phyloP scores from a whole-genome alignment of 2,888 invertebrate genomes.

The Brachypalpus laphriformis region DNA sequence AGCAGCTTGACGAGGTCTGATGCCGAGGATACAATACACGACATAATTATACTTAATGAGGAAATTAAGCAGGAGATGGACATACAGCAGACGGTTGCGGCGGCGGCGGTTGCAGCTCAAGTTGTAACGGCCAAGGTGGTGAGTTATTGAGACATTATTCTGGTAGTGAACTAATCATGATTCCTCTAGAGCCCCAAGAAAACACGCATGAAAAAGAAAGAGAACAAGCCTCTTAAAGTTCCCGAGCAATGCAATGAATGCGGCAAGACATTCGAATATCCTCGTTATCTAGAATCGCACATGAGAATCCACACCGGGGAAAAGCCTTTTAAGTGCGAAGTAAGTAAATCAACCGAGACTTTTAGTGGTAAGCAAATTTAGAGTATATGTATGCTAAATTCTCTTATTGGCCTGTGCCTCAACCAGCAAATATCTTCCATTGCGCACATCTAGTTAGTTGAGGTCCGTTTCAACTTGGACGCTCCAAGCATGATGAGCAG shows the following conservation, averaged over 20 bases:
- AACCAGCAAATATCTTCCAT: no score
- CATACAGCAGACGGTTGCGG: background rate
- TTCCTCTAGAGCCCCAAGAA: constrained; percentile 50
- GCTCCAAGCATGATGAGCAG: no score
- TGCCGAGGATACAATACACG: constrained; percentile 76
- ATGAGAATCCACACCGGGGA: constrained; percentile 78
- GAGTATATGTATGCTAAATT: no score
- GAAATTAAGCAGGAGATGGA: constrained; percentile 57
- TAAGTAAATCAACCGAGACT: constrained; percentile 36
- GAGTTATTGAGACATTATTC: background rate
- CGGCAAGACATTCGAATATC: constrained; percentile 77
- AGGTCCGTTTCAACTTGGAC: no score
- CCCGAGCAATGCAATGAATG: constrained; percentile 78
- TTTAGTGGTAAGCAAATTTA: no score
- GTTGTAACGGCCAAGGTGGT: constrained; percentile 35
- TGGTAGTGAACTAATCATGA: background rate
- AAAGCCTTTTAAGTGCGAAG: constrained; percentile 78
- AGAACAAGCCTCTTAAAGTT: constrained; percentile 74
- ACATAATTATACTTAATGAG: constrained; percentile 71
- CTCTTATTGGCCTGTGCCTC: no score
- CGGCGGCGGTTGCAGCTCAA: background rate
- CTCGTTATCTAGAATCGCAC: constrained; percentile 78
- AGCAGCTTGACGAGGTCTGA: constrained; percentile 78
- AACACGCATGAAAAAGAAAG: constrained; percentile 58
- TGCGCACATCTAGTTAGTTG: no score